Evolutionary conservation across 2,113 vertebrate species (phyloP).

Genomic region (Rhagologus leucostigma): DNA sequence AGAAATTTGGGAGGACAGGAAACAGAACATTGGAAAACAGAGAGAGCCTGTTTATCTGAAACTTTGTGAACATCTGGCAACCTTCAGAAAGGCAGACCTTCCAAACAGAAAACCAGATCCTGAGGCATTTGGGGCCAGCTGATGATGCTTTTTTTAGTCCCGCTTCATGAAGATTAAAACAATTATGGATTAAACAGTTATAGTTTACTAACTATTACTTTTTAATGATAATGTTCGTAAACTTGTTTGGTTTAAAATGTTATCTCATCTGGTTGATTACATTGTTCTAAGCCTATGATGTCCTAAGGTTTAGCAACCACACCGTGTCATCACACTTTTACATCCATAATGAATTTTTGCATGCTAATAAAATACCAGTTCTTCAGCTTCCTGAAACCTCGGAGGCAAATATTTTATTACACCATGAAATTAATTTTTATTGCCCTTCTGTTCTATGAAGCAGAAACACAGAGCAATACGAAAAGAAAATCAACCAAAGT

Average conservation of each 20-base stretch:
- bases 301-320: constrained; percentile 32
- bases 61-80: constrained; percentile 13
- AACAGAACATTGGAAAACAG: background rate
- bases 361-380: constrained; percentile 24
- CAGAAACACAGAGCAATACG: constrained; percentile 32
- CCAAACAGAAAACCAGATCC: constrained; percentile 2
- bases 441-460: constrained; percentile 41
- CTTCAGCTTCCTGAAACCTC: constrained; percentile 26
- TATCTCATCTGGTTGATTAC: constrained; percentile 9
- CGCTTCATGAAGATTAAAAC: background rate
- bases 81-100: background rate
- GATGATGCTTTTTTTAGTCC: background rate
- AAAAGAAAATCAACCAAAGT: constrained; percentile 3
- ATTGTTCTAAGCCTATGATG: background rate
- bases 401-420: constrained; percentile 32
- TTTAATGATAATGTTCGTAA: background rate
- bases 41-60: background rate
- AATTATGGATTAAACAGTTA: background rate
- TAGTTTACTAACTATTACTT: background rate
- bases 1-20: background rate
- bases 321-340: constrained; percentile 21
- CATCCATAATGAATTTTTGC: constrained; percentile 31
- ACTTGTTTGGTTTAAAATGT: background rate
- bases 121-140: background rate
- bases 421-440: constrained; percentile 58